Conservation (phyloP, 1,140 invertebrate genomes). For the Diorhabda sublineata region DNA sequence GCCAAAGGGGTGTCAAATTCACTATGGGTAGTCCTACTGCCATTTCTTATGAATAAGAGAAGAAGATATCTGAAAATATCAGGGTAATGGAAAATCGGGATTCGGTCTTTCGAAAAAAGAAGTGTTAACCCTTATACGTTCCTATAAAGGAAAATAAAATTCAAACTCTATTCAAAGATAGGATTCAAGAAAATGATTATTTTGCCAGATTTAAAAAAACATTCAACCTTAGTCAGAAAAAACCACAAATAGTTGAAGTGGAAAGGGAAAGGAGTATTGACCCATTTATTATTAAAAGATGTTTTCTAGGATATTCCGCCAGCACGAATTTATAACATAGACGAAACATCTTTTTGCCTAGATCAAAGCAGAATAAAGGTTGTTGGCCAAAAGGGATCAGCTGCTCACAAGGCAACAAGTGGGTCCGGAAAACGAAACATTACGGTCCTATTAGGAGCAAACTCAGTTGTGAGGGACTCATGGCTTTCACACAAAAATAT, state of each 20-base stretch:
- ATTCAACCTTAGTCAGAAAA: slow-evolving; percentile 10
- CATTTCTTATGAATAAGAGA: slow-evolving; percentile 32
- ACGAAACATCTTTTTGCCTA: slow-evolving; percentile 39
- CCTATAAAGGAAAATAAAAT: slow-evolving; percentile 41
- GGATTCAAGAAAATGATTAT: slow-evolving; percentile 44
- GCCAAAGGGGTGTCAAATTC: slow-evolving; percentile 23
- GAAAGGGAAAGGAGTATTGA: slow-evolving; percentile 22
- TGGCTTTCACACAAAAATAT: no score
- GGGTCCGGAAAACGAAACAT: slow-evolving; percentile 42
- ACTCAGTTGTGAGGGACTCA: no score
- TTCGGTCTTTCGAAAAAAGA: slow-evolving; percentile 41
- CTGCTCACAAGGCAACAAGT: slow-evolving; percentile 37
- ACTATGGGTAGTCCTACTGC: slow-evolving; percentile 33
- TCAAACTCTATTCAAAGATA: slow-evolving; percentile 42
- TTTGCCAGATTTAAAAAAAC: slow-evolving; percentile 38
- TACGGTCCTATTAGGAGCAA: slow-evolving; percentile 34
- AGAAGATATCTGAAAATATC: slow-evolving; percentile 32
- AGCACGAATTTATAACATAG: slow-evolving; percentile 39
- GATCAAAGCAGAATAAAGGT: slow-evolving; percentile 42
- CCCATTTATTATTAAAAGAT: slow-evolving; percentile 37
- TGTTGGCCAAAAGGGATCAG: slow-evolving; percentile 32
- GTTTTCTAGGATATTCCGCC: slow-evolving; percentile 31
- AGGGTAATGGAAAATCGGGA: slow-evolving; percentile 40
- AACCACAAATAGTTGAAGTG: slow-evolving; percentile 15
- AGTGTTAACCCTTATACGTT: slow-evolving; percentile 33